These are phyloP conservation scores for Galeopterus variegatus DNA, from an alignment of 2,113 vertebrate genomes.

Conservation along the genomic window DNA sequence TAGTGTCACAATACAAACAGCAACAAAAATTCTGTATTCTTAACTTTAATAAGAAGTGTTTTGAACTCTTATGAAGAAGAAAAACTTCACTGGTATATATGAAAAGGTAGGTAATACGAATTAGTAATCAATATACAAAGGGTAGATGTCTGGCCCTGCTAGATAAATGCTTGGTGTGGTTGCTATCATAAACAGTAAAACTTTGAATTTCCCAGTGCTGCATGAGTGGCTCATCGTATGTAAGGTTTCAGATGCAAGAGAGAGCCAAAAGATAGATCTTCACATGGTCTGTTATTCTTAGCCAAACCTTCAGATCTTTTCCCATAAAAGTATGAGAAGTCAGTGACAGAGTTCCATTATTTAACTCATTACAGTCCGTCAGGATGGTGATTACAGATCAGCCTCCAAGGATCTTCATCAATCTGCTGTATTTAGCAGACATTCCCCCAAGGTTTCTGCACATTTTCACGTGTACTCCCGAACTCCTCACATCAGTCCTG, in stretches of 20 bases:
- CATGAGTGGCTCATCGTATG: neutral
- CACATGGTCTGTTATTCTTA: neutral
- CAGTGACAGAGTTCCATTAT: neutral
- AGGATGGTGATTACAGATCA: neutral
- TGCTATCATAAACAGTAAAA: neutral
- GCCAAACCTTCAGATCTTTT: neutral
- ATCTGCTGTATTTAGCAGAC: neutral
- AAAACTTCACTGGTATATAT: neutral
- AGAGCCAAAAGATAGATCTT: neutral
- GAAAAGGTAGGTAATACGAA: neutral
- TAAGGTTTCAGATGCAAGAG: neutral
- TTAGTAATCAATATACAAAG: neutral
- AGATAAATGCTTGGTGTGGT: neutral
- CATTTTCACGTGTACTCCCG: too few relatives aligned
- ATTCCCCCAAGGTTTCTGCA: neutral
- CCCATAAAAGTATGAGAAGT: neutral
- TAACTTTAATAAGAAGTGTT: neutral
- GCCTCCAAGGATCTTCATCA: neutral
- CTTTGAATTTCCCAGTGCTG: neutral
- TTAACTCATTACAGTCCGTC: neutral
- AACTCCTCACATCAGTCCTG: neutral
- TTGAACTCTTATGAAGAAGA: neutral
- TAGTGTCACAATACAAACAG: neutral
- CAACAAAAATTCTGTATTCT: neutral
- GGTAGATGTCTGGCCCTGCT: neutral